Base-by-base conservation (phyloP, 35 echinoderm and acorn worm genomes). In the Patiria miniata region DNA sequence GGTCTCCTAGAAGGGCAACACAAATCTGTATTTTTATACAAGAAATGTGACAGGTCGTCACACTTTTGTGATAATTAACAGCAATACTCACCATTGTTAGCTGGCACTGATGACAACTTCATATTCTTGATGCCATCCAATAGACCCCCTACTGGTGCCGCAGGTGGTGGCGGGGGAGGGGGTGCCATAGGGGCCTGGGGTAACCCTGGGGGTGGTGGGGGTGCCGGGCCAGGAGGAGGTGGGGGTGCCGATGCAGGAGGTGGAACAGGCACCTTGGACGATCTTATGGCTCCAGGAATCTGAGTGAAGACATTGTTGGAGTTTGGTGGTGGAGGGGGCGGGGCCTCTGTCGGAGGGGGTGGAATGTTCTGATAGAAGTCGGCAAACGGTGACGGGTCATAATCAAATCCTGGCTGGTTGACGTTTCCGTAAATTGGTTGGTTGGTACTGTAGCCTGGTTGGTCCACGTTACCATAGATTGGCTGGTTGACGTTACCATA, bases 361-460 rank as follows among this genome's bases (percentile, higher is more conserved):
- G 88, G 88, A 84, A 90, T 82, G 77, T 84, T 84, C 61, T 8
- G n/a, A 30, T 65, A 84, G 83, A 53, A 59, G 5, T 78, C 84
- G 34, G 36, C 77, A n/a, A n/a, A n/a, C 65, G 33, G 84, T 69
- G 65, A 73, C 29, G 65, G 65, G 34, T 73, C 65, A 47, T 47
- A 47, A 4, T 47, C 42, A 12, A 47, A 47, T 4, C 42, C 42
- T 30, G 26, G 65, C 18, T 73, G 29, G 7, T 73, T 10, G 14
- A 73, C 10, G 65, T 73, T 73, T 18, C 65, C 65, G 30, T 73
- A 73, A 23, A 73, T 12, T 73, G 26, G 65, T 73, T 73, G 65
- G 18, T 47, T 47, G 42, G 42, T 47, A 12, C 42, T 47, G 60
- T 68, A 68, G 30, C n/a, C 21, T 1, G 65, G 7, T 73, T 73